Evolutionary conservation across 1,140 invertebrate species (phyloP), one percentile per base, ranked within the genome.

Genomic region (Hyles vespertilio): DNA sequence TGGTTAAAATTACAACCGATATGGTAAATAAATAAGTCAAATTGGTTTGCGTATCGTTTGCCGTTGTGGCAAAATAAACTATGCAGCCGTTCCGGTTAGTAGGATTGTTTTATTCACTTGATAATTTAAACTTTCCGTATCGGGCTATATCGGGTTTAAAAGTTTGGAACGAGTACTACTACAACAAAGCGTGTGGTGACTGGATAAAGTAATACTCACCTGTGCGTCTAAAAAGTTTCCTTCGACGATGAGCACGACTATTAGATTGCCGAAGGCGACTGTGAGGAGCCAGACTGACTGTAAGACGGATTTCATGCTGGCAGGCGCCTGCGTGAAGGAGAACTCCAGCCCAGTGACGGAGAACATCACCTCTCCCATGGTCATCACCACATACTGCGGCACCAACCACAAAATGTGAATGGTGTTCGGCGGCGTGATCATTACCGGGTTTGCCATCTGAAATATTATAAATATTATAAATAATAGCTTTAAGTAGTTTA

Each of bases 281-380:
- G 97, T 98, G 1, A 98, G 81, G 5, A 98, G 89, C 96, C 97
- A 99, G 0, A 93, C 92, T 3, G 97, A 96, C 83, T 96, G 95
- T 1, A 99, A 72, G 0, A 99, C 92, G 0, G 97, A 96, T 79
- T 98, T 98, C 97, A 99, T 98, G 61, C 92, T 94, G 3, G 87
- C 75, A 0, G 97, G 97, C 5, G 97, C 95, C 90, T 98, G 93
- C 0, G 93, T 93, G 81, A 98, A 99, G 0, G 96, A 96, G 89
- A 98, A 98, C 71, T 97, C 94, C 0, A 98, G 89, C 1, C 97
- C 98, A 0, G 97, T 98, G 3, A 98, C 93, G 0, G 96, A 97
- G 81, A 98, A 98, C 93, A 98, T 94, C 22, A 98, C 90, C 61
- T 91, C 91, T 0, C 92, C 97, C 62, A 94, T 90, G 0, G 97